Evolutionary conservation across 2,888 invertebrate genomes (phyloP), one percentile per base, ranked within the genome.

Genomic region (Lapara coniferarum): DNA sequence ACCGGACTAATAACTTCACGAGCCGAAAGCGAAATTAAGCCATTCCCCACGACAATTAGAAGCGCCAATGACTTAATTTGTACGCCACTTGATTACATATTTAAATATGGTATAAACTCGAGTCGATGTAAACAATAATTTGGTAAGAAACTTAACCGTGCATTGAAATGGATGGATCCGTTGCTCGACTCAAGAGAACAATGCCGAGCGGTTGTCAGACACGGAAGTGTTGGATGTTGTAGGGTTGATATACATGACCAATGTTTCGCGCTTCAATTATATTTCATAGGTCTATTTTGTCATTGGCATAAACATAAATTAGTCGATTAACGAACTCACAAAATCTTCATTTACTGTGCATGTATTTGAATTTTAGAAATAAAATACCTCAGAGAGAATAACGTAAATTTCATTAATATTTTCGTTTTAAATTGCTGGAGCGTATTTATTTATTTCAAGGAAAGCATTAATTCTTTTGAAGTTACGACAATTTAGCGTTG

Each of bases 161-260:
- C 75, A 77, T 73, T 78, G 77, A 80, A 84, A 78, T 76, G 78
- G 75, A 80, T 80, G 81, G 75, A 81, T 79, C 75, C 75, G 79
- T 82, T 80, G 77, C 76, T 81, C 79, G 76, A 81, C 78, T 81
- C 78, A 75, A 79, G 78, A 79, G 83, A 87, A 85, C 85, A 86
- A 85, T 85, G 81, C 80, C 77, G 78, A 76, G 76, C 78, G 79
- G 77, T 82, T 80, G 81, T 82, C 84, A 81, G 79, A 75, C 77
- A 76, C 77, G 81, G 76, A 80, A 81, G 74, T 80, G 77, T 77
- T 75, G 74, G 49, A 78, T 79, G 77, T 77, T 76, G 72, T 75
- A 85, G 80, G 79, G 82, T 75, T 85, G 86, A 80, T 81, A 82
- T 73, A 72, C 75, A 69, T 74, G 52, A 66, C 46, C 53, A 53